Evolutionary conservation across 1,140 invertebrate species (phyloP).

Genomic region (Drosophila neocordata): DNA sequence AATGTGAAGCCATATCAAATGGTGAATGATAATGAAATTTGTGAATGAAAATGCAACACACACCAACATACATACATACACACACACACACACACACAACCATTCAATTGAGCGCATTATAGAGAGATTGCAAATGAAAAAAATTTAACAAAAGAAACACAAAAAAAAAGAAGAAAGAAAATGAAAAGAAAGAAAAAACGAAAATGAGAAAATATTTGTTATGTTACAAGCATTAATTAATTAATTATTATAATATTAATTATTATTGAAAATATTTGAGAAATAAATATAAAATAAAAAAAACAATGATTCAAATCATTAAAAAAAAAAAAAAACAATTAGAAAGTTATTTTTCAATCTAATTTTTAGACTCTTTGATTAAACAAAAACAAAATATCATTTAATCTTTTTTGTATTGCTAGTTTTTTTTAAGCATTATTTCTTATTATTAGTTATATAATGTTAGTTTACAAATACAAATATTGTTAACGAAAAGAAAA

Average conservation of each 20-base stretch:
- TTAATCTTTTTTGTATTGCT: slow-evolving; percentile 24
- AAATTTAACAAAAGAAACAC: slow-evolving; percentile 34
- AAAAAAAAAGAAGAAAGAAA: slow-evolving; percentile 18
- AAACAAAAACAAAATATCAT: slow-evolving; percentile 10
- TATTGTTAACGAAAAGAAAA: not conserved
- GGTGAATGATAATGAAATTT: slow-evolving; percentile 3
- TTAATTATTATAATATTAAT: slow-evolving; percentile 82
- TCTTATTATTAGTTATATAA: slow-evolving; percentile 12
- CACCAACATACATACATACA: not conserved
- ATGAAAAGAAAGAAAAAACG: slow-evolving; percentile 53
- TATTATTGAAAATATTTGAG: slow-evolving; percentile 82
- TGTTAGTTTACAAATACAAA: not conserved
- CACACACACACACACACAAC: slow-evolving; percentile 11
- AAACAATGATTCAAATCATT: slow-evolving; percentile 73
- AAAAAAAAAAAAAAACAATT: slow-evolving; percentile 30
- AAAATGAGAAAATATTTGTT: slow-evolving; percentile 77
- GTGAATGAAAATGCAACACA: not conserved
- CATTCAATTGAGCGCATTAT: slow-evolving; percentile 58
- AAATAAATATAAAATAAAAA: slow-evolving; percentile 79
- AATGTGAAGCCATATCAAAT: slow-evolving; percentile 30
- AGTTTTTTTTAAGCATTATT: slow-evolving; percentile 14
- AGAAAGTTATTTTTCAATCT: slow-evolving; percentile 4
- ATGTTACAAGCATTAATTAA: slow-evolving; percentile 81
- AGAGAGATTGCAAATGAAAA: slow-evolving; percentile 40
- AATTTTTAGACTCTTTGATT: slow-evolving; percentile 9